Evolutionary conservation across 2,797 vertebrate genomes (phyloP).

Genomic region (Streptopelia turtur): DNA sequence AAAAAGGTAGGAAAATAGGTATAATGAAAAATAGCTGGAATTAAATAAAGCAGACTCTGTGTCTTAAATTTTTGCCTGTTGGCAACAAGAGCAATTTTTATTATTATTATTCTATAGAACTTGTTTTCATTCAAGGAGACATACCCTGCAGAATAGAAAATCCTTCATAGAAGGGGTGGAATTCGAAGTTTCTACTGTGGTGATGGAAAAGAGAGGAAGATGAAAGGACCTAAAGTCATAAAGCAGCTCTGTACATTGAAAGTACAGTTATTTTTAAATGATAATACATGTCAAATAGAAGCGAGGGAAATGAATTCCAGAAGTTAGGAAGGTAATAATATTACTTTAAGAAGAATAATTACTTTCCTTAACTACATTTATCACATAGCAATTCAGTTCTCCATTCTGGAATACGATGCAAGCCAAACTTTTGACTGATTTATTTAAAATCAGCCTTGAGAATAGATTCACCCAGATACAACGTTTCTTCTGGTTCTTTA

Average conservation of each 20-base stretch:
- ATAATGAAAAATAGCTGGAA: background rate
- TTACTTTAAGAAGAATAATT: conserved; percentile 66
- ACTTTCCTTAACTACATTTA: conserved; percentile 64
- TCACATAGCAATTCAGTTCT: conserved; percentile 59
- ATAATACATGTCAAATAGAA: conserved; percentile 33
- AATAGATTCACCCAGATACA: conserved; percentile 43
- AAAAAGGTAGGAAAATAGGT: background rate
- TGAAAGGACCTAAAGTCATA: conserved; percentile 46
- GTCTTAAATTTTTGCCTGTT: conserved; percentile 3
- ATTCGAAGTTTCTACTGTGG: background rate
- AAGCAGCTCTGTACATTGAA: conserved; percentile 20
- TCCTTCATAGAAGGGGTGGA: background rate
- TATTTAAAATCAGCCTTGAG: conserved; percentile 54
- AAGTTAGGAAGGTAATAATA: conserved; percentile 55
- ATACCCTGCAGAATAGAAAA: background rate
- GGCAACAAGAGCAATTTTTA: background rate
- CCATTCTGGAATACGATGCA: conserved; percentile 24
- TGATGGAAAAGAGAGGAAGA: background rate
- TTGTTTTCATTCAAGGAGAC: conserved; percentile 8
- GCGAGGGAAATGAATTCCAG: conserved; percentile 43
- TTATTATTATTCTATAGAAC: background rate
- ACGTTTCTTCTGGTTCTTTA: conserved; percentile 46
- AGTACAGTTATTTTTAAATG: conserved; percentile 46
- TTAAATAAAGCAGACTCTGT: background rate
- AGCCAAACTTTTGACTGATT: conserved; percentile 41